Base-by-base conservation (phyloP, 2,888 invertebrate species). In the Julus scandinavius region DNA sequence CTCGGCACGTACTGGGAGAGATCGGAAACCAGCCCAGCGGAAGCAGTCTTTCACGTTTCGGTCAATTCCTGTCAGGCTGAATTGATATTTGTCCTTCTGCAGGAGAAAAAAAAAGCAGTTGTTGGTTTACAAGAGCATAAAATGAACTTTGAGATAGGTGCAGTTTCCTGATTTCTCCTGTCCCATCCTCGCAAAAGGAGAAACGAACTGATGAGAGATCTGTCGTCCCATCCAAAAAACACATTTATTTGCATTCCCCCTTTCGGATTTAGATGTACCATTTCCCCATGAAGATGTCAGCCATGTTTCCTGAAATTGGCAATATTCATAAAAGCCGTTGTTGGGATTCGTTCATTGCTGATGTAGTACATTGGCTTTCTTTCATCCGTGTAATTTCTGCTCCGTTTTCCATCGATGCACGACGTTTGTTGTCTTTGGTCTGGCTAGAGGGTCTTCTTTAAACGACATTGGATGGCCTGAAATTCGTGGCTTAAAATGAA, bases 51-150 rank as follows among this genome's bases (percentile, higher is more conserved):
- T 80, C 80, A 80, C 80, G 38, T 80, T 15, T 80, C 80, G 80
- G 80, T 80, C 80, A 80, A 80, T 80, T 80, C 80, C 9, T 80
- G 80, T 40, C 80, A 40, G 38, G 13, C 38, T 80, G 13, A 38
- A 80, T 80, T 80, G 80, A 80, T 80, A 80, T 80, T 80, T 80
- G 80, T 38, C 80, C 80, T 80, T 80, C 15, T 15, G 80, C 11
- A 11, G 15, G 50, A 29, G 50, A 29, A 29, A 29, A 29, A 29
- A 80, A 15, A 72, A 38, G 80, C 80, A 72, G 63, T 72, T 72
- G 63, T 20, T 20, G 63, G 63, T 72, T 72, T 72, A 72, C 63
- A 72, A 72, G 63, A 20, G 20, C 80, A 80, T 38, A 80, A 80
- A 80, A 38, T 80, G 20, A 80, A 72, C 72, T 40, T 80, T 80